phyloP scores from a whole-genome alignment of 2,113 vertebrate species.

The Barnardius zonarius region DNA sequence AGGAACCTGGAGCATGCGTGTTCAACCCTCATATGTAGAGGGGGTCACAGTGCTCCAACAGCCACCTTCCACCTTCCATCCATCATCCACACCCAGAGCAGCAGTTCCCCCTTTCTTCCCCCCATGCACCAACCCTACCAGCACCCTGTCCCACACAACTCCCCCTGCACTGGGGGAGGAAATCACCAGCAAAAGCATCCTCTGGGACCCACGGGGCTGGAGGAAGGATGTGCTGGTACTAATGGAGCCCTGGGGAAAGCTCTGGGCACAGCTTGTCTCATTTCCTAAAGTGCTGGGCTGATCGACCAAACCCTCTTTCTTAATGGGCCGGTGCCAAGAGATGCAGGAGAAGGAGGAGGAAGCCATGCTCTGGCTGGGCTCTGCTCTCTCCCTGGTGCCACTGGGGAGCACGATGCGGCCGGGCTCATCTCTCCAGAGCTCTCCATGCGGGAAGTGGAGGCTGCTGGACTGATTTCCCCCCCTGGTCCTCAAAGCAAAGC shows the following conservation, averaged over 20 bases:
- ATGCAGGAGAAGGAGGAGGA: neutral
- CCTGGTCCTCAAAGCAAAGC: neutral
- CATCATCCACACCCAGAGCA: neutral
- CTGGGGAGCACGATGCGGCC: neutral
- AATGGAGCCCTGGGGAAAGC: neutral
- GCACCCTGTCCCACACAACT: neutral
- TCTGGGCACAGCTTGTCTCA: neutral
- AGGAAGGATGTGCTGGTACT: neutral
- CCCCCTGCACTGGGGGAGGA: neutral
- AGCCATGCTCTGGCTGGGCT: neutral
- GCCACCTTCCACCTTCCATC: neutral
- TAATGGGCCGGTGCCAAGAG: neutral
- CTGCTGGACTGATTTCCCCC: neutral
- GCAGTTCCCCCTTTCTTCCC: neutral
- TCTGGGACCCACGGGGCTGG: neutral
- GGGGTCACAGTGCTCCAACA: neutral
- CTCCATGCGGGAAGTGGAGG: neutral
- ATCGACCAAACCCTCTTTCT: neutral
- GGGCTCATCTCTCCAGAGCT: neutral
- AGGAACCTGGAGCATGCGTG: neutral
- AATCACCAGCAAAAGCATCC: neutral
- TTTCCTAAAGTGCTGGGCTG: neutral
- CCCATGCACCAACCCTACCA: rapidly evolving
- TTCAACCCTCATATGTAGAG: neutral
- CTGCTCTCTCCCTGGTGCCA: neutral